phyloP scores from a whole-genome alignment of 2,113 vertebrate species.

The Manacus vitellinus region DNA sequence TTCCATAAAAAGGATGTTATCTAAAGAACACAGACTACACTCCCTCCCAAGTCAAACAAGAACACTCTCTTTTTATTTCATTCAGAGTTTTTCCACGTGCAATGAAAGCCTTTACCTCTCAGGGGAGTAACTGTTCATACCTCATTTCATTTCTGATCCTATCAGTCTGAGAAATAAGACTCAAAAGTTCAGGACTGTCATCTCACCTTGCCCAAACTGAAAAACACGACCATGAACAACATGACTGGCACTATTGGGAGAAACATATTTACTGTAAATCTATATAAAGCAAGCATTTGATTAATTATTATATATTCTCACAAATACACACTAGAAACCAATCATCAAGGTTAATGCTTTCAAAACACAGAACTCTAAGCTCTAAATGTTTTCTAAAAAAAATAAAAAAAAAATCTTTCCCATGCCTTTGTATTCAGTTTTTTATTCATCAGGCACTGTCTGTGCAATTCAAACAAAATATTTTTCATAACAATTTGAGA shows the following conservation, averaged over 20 bases:
- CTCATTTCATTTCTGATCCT: conserved; percentile 25
- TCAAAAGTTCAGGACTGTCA: background rate
- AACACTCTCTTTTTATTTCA: background rate
- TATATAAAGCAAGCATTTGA: background rate
- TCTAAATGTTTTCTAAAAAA: background rate
- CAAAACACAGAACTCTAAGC: background rate
- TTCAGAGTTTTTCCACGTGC: background rate
- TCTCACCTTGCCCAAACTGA: background rate
- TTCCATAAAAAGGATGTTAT: background rate
- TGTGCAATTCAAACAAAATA: background rate
- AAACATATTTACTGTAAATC: background rate
- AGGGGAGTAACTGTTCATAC: background rate
- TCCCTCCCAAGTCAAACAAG: background rate
- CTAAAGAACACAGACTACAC: background rate
- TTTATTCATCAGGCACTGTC: background rate
- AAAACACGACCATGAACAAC: background rate
- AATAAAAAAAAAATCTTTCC: background rate
- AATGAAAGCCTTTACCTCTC: conserved; percentile 3
- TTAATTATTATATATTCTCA: background rate
- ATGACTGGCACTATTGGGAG: background rate
- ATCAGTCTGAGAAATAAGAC: conserved; percentile 3
- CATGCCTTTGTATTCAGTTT: background rate
- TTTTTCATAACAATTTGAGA: background rate
- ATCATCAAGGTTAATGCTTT: background rate
- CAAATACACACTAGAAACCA: background rate